Evolutionary conservation across 1,140 invertebrate species (phyloP).

Genomic region (Phymastichus coffea): DNA sequence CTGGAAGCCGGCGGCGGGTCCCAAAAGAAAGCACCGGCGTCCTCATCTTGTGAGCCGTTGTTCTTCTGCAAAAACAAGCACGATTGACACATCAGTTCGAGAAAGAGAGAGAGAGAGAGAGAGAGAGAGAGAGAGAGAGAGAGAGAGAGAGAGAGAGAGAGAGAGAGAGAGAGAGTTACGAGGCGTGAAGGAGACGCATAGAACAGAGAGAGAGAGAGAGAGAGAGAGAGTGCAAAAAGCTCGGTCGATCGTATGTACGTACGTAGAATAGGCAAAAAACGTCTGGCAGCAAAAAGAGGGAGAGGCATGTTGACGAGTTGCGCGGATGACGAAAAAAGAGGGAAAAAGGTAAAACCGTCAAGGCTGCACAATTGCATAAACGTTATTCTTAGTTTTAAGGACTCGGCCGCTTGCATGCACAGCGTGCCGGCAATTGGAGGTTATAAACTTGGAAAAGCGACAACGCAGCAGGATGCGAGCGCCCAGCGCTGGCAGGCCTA

Average conservation of each 20-base stretch:
- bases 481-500: slow-evolving; percentile 32
- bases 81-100: neutral
- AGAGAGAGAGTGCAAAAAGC: neutral
- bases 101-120: neutral
- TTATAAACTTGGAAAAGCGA: slow-evolving; percentile 9
- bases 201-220: neutral
- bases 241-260: neutral
- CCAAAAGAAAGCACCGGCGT: slow-evolving; percentile 47
- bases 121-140: too few relatives aligned
- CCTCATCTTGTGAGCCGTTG: slow-evolving; percentile 38
- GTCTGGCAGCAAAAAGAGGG: too few relatives aligned
- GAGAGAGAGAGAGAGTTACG: neutral
- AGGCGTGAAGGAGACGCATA: neutral
- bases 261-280: too few relatives aligned
- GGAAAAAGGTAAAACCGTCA: slow-evolving; percentile 9
- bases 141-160: neutral
- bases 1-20: slow-evolving; percentile 44
- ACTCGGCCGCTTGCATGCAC: too few relatives aligned
- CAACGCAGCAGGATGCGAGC: neutral
- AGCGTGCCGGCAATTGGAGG: slow-evolving; percentile 14
- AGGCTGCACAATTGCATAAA: slow-evolving; percentile 22
- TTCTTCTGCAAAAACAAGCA: slow-evolving; percentile 34
- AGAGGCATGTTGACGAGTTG: too few relatives aligned
- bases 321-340: slow-evolving; percentile 27
- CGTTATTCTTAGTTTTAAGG: slow-evolving; percentile 27